A percentile compares a stretch with the other conserved stretches of the same genome.
Conservation (phyloP, 2,888 invertebrate species). For the Eumacrocentrus americanus region DNA sequence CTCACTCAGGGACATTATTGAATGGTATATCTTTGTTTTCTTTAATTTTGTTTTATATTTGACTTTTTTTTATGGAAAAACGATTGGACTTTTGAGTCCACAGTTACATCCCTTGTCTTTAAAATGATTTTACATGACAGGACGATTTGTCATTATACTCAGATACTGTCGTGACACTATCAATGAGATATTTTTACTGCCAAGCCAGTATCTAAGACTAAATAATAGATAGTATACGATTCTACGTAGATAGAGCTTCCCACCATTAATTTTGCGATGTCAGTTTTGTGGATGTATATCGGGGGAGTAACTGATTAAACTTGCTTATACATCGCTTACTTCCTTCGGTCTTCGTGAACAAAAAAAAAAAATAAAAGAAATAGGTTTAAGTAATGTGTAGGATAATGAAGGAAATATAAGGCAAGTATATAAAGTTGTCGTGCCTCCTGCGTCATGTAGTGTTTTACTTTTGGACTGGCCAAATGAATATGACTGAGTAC, state of each 20-base stretch:
- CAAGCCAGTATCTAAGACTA: not conserved
- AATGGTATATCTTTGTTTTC: constrained; percentile 3
- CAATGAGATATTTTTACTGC: not conserved
- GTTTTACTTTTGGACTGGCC: constrained; percentile 17
- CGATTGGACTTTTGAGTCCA: too few relatives aligned
- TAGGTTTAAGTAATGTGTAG: not conserved
- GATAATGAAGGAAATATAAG: constrained; percentile 8
- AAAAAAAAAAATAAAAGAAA: not conserved
- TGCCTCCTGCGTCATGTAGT: not conserved
- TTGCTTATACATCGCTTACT: constrained; percentile 42
- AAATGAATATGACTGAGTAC: constrained; percentile 23
- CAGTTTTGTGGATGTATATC: constrained; percentile 15
- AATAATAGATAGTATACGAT: constrained; percentile 2
- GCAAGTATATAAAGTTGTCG: constrained; percentile 4
- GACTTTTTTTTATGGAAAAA: not conserved
- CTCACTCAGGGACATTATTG: constrained; percentile 9
- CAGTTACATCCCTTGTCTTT: too few relatives aligned
- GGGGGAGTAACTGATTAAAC: constrained; percentile 2
- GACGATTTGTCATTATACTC: too few relatives aligned
- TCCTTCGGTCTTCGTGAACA: constrained; percentile 27
- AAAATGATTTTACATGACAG: too few relatives aligned
- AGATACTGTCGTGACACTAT: constrained; percentile 14
- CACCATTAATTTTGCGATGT: not conserved
- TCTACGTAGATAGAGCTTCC: not conserved
- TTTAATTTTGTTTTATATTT: not conserved